Evolutionary conservation across 53 echinoderm and acorn worm species (phyloP).

Genomic region (Patiria pectinifera): DNA sequence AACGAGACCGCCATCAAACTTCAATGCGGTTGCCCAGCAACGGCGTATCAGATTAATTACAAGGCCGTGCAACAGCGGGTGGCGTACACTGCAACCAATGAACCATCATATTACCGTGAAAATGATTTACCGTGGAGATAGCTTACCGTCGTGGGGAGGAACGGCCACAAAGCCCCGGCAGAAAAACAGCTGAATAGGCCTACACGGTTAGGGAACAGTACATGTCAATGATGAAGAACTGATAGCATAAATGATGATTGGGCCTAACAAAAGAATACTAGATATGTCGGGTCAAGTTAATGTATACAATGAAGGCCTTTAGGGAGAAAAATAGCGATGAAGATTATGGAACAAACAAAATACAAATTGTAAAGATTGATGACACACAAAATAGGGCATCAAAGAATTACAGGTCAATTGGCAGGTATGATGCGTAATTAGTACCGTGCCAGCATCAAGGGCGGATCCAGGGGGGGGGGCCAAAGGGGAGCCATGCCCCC

Average conservation of each 20-base stretch:
- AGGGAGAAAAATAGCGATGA: not conserved
- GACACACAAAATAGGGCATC: no score
- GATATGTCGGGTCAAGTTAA: not conserved
- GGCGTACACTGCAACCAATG: not conserved
- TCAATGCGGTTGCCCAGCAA: slow-evolving; percentile 17
- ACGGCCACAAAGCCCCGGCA: not conserved
- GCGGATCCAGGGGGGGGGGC: no score
- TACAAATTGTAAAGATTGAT: not conserved
- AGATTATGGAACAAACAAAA: not conserved
- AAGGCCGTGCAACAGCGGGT: not conserved
- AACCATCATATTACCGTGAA: not conserved
- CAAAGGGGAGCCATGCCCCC: no score
- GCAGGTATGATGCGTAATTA: no score
- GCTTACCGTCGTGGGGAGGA: not conserved
- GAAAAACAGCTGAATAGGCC: not conserved
- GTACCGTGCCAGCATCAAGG: no score
- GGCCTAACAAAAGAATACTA: no score
- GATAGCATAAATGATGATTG: no score
- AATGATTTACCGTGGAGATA: not conserved
- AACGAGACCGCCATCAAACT: slow-evolving; percentile 24
- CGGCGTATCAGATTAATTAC: slow-evolving; percentile 21
- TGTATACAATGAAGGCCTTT: not conserved
- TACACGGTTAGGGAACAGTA: no score
- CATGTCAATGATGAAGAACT: no score
- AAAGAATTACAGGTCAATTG: no score